These are phyloP conservation scores for Tetheella fluctuosa DNA, from an alignment of 2,888 invertebrate genomes.

Conservation along the genomic window DNA sequence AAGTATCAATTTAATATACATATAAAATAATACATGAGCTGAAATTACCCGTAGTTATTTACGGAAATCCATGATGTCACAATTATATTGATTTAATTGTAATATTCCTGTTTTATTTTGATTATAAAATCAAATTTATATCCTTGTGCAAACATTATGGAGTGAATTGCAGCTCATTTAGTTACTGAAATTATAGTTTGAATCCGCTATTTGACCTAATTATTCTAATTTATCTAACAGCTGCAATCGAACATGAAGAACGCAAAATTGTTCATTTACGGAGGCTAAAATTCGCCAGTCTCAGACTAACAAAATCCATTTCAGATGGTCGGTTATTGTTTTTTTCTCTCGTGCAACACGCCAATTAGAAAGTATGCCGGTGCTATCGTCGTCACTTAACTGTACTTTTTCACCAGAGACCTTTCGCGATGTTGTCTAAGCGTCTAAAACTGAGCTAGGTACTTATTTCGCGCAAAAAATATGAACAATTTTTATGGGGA, in stretches of 20 bases:
- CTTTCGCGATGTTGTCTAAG: slow-evolving; percentile 25
- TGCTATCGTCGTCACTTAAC: slow-evolving; percentile 36
- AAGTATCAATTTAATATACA: too few species aligned
- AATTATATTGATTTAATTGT: slow-evolving; percentile 1
- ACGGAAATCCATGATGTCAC: slow-evolving; percentile 4
- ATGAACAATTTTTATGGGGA: not conserved
- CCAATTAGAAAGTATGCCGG: slow-evolving; percentile 45
- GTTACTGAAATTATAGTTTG: not conserved
- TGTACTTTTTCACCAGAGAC: slow-evolving; percentile 47
- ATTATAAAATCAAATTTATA: not conserved
- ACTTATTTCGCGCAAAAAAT: slow-evolving; percentile 6
- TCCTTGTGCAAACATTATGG: not conserved
- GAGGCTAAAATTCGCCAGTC: slow-evolving; percentile 1
- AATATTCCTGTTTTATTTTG: not conserved
- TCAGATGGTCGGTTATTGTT: slow-evolving; percentile 8
- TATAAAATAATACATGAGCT: too few species aligned
- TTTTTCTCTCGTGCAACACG: slow-evolving; percentile 25
- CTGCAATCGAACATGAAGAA: too few species aligned
- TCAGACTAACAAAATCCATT: slow-evolving; percentile 8
- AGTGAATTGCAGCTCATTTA: not conserved
- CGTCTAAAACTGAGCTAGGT: slow-evolving; percentile 5
- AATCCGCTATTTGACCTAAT: too few species aligned
- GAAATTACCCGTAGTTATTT: not conserved
- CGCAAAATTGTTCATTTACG: too few species aligned
- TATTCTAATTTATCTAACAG: too few species aligned